Evolutionary conservation across 2,113 vertebrate species (phyloP).

Genomic region (Benitochromis conjunctus): DNA sequence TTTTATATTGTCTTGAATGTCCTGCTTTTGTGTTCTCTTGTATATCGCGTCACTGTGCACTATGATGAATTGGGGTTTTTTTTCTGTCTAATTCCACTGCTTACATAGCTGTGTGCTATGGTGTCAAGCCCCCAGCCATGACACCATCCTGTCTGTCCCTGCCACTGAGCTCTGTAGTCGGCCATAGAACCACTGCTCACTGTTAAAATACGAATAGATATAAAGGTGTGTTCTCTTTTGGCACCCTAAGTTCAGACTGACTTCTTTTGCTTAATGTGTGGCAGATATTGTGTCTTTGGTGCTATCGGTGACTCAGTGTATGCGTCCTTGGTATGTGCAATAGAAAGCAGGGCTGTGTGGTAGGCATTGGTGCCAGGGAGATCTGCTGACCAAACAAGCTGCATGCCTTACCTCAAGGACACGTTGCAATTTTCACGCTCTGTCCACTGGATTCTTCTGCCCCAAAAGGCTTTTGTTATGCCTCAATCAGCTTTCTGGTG

Average conservation of each 20-base stretch:
- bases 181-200: background rate
- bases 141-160: slow-evolving; percentile 25
- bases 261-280: background rate
- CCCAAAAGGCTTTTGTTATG: background rate
- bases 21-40: background rate
- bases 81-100: background rate
- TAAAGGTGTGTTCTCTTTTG: background rate
- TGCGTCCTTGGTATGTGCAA: background rate
- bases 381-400: slow-evolving; percentile 51
- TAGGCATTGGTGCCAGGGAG: background rate
- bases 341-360: background rate
- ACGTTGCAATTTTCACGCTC: background rate
- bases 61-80: rapidly evolving
- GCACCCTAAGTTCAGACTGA: background rate
- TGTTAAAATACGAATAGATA: background rate
- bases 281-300: background rate
- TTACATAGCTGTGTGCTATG: background rate
- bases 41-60: background rate
- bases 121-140: slow-evolving; percentile 27
- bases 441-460: background rate
- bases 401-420: slow-evolving; percentile 46
- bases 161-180: background rate
- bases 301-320: background rate
- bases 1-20: background rate
- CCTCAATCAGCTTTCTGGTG: background rate